These are phyloP conservation scores for Eilema caniola DNA, from an alignment of 2,888 invertebrate genomes.

Conservation along the genomic window DNA sequence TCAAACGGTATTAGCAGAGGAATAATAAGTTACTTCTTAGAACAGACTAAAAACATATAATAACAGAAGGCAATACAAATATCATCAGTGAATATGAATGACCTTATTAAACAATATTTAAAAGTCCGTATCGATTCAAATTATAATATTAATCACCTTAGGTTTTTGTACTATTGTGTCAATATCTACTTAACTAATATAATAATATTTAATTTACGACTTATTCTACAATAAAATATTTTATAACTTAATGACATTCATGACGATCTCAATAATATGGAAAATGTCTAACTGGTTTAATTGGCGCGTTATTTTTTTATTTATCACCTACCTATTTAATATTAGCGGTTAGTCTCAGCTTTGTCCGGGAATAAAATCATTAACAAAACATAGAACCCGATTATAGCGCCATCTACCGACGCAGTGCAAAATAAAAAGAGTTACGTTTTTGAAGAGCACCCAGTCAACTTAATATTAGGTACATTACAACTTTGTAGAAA, in stretches of 20 bases:
- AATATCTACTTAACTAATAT: conserved; percentile 5
- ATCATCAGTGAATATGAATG: conserved; percentile 67
- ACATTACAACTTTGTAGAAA: no score
- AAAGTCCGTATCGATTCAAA: conserved; percentile 20
- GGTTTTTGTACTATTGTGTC: conserved; percentile 7
- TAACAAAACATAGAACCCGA: not conserved
- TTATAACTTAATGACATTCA: conserved; percentile 2
- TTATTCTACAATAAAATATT: not conserved
- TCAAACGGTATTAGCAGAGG: not conserved
- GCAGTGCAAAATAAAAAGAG: no score
- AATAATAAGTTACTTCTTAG: not conserved
- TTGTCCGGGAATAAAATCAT: no score
- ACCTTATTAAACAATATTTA: conserved; percentile 56
- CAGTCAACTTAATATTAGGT: no score
- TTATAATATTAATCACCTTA: conserved; percentile 25
- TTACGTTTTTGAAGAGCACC: no score
- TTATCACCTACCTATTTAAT: not conserved
- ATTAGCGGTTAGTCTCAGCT: not conserved
- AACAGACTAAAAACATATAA: not conserved
- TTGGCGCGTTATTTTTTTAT: not conserved
- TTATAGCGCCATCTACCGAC: no score
- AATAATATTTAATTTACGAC: conserved; percentile 3
- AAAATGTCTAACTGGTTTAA: conserved; percentile 3
- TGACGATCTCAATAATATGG: not conserved
- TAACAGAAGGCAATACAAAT: conserved; percentile 48